Evolutionary conservation across 2,797 vertebrate species (phyloP).

Genomic region (Karalla daura): DNA sequence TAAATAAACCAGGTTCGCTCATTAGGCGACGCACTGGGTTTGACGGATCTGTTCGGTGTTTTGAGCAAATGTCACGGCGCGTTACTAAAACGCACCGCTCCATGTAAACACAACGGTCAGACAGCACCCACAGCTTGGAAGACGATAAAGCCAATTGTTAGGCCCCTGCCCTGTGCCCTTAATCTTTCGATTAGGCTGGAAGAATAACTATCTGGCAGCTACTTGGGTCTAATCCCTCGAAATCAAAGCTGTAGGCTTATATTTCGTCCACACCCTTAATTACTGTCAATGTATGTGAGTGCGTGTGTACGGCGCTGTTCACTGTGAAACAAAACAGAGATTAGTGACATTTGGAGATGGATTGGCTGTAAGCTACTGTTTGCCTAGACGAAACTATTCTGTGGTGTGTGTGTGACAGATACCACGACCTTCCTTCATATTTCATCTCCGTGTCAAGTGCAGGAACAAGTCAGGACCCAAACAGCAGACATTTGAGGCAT

Average conservation of each 20-base stretch:
- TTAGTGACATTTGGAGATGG: constrained; percentile 54
- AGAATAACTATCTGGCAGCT: constrained; percentile 71
- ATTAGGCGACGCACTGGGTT: too few species aligned
- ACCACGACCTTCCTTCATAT: background rate
- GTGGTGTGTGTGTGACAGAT: constrained; percentile 6
- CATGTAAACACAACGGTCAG: background rate
- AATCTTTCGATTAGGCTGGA: constrained; percentile 80
- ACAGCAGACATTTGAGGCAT: too few species aligned
- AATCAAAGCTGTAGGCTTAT: constrained; percentile 71
- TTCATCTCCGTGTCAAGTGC: too few species aligned
- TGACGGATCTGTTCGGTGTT: too few species aligned
- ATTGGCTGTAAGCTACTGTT: constrained; percentile 31
- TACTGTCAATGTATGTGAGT: constrained; percentile 43
- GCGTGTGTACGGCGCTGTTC: constrained; percentile 26
- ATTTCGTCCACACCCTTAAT: constrained; percentile 67
- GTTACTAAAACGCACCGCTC: background rate
- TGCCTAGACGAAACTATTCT: background rate
- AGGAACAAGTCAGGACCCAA: too few species aligned
- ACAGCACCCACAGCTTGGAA: background rate
- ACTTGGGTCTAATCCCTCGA: constrained; percentile 65
- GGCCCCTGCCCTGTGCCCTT: constrained; percentile 47
- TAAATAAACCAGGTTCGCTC: constrained; percentile 3
- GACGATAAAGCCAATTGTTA: constrained; percentile 50
- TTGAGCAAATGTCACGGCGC: too few species aligned
- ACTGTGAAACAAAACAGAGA: constrained; percentile 50